phyloP scores from a whole-genome alignment of 2,888 invertebrate genomes.

The Sipha maydis region DNA sequence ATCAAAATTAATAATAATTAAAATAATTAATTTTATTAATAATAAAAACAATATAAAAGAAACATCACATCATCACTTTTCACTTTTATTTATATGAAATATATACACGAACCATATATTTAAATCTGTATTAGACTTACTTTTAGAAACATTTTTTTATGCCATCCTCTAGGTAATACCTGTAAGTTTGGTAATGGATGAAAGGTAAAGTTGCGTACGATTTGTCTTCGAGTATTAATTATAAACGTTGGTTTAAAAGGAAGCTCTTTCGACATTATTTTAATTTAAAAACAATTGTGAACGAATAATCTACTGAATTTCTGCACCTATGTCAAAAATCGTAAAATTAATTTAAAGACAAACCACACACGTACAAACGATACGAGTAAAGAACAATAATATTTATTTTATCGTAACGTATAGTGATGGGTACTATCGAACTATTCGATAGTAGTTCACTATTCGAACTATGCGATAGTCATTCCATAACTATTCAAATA shows the following conservation, averaged over 20 bases:
- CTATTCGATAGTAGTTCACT: no score
- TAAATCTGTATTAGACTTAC: conserved; percentile 9
- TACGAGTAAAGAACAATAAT: background rate
- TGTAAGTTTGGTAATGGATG: background rate
- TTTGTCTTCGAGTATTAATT: conserved; percentile 22
- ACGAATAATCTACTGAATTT: background rate
- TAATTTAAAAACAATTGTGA: background rate
- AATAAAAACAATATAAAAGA: no score
- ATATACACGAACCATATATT: background rate
- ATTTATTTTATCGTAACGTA: background rate
- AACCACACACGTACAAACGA: background rate
- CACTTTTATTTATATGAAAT: no score
- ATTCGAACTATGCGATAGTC: no score
- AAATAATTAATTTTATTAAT: no score
- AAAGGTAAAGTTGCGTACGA: background rate
- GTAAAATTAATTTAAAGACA: background rate
- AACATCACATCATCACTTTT: no score
- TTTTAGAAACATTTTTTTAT: conserved; percentile 33
- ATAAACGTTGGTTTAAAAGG: conserved; percentile 12
- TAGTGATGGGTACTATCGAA: no score
- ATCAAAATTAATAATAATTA: no score
- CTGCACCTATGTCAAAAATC: background rate
- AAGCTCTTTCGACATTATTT: background rate
- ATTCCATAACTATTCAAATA: no score
- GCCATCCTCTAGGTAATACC: conserved; percentile 13